phyloP scores from a whole-genome alignment of 1,140 invertebrate species.

The Danaus melanippus region DNA sequence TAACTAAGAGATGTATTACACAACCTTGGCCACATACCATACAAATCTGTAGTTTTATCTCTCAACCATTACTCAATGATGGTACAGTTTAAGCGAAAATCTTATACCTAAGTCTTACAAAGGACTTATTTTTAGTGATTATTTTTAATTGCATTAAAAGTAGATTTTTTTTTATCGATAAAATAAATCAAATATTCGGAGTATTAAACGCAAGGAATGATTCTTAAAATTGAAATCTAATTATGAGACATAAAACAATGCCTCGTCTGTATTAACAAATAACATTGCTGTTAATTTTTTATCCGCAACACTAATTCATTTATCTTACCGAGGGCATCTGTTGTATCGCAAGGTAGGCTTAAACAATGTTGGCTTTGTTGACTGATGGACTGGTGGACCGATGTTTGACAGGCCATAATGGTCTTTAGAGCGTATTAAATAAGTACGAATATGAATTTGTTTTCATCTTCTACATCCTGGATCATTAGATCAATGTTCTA shows the following conservation, averaged over 20 bases:
- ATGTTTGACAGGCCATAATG: conserved; percentile 7
- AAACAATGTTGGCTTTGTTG: conserved; percentile 38
- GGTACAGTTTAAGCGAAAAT: too few relatives aligned
- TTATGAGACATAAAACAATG: conserved; percentile 22
- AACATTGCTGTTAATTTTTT: conserved; percentile 20
- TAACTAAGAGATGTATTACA: conserved; percentile 36
- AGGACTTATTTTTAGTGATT: too few relatives aligned
- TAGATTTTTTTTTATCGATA: too few relatives aligned
- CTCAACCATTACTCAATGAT: conserved; percentile 1
- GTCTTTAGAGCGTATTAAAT: conserved; percentile 6
- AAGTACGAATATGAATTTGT: conserved; percentile 10
- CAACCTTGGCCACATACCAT: conserved; percentile 24
- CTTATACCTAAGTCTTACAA: too few relatives aligned
- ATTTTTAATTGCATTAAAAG: too few relatives aligned
- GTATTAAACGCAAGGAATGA: too few relatives aligned
- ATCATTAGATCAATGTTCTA: conserved; percentile 40
- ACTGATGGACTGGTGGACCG: conserved; percentile 14
- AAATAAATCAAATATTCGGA: too few relatives aligned
- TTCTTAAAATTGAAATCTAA: neutral
- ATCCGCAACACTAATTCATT: conserved; percentile 30
- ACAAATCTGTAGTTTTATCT: conserved; percentile 13
- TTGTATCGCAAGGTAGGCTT: conserved; percentile 29
- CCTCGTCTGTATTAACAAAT: conserved; percentile 13
- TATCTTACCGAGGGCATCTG: conserved; percentile 40
- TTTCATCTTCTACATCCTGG: conserved; percentile 24